Percentiles rank a stretch among this genome's conserved stretches.
Evolutionary conservation across 2,888 invertebrate species (phyloP).

Genomic region (Seladonia tumulorum): DNA sequence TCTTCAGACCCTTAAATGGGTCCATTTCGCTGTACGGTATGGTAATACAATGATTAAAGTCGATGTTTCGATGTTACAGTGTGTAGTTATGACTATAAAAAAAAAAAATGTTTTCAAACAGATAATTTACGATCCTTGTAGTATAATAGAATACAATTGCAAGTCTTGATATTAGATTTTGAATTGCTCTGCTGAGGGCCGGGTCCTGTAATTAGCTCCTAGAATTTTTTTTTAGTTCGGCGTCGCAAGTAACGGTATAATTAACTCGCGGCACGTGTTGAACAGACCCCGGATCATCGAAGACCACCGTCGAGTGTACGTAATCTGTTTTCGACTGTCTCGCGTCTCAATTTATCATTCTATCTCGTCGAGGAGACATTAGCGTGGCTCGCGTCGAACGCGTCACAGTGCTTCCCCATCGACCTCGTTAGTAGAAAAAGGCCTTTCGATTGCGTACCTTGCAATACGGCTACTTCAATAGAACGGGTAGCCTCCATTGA

Average conservation of each 20-base stretch:
- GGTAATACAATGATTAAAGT: too few relatives aligned
- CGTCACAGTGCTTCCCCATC: constrained; percentile 49
- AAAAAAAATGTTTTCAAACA: too few relatives aligned
- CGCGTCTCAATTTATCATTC: neutral
- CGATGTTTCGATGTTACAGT: too few relatives aligned
- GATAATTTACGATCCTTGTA: too few relatives aligned
- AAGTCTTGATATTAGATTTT: too few relatives aligned
- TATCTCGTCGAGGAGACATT: neutral
- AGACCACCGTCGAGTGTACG: neutral
- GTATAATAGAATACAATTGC: too few relatives aligned
- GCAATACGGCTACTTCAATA: neutral
- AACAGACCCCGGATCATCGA: neutral
- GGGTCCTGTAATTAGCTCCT: neutral
- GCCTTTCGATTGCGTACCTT: constrained; percentile 58
- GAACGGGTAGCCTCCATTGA: constrained; percentile 9
- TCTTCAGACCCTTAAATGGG: too few relatives aligned
- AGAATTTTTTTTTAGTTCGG: neutral
- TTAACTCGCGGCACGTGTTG: neutral
- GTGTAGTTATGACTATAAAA: too few relatives aligned
- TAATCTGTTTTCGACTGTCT: neutral
- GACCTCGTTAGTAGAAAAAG: constrained; percentile 64
- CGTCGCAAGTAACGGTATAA: neutral
- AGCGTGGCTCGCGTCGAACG: constrained; percentile 18
- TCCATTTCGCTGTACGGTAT: too few relatives aligned
- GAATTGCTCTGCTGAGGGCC: too few relatives aligned